These are phyloP conservation scores for Aphaenogaster ashmeadi DNA, from an alignment of 1,140 invertebrate genomes.

Conservation along the genomic window DNA sequence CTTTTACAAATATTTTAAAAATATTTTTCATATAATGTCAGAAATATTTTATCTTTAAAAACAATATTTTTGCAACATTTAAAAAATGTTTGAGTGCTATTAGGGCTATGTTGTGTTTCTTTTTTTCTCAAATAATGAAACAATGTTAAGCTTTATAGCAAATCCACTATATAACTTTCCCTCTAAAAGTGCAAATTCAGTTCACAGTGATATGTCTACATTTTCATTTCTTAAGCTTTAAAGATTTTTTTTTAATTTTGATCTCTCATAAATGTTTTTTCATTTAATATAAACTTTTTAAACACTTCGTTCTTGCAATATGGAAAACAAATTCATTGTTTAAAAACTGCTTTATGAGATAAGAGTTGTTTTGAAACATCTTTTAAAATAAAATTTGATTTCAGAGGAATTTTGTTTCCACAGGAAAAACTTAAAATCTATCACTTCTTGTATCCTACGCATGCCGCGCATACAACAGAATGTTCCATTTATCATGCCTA, in stretches of 20 bases:
- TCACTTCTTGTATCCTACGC: not conserved
- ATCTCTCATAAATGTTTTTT: not conserved
- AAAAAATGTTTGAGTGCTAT: too few species aligned
- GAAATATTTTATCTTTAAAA: too few species aligned
- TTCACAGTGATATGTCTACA: not conserved
- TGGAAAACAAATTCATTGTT: not conserved
- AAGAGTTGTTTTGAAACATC: not conserved
- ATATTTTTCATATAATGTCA: too few species aligned
- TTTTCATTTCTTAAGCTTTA: not conserved
- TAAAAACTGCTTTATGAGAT: not conserved
- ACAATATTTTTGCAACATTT: too few species aligned
- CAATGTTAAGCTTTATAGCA: not conserved
- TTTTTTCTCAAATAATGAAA: not conserved
- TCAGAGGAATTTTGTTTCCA: not conserved
- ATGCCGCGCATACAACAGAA: too few species aligned
- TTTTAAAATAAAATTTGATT: not conserved
- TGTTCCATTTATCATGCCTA: too few species aligned
- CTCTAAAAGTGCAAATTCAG: not conserved
- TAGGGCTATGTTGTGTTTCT: not conserved
- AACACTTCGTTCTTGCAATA: not conserved
- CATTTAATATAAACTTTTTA: not conserved
- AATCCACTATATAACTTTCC: not conserved
- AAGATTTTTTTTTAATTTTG: not conserved
- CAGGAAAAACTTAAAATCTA: not conserved
- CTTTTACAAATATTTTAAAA: too few species aligned